Evolutionary conservation across 2,888 invertebrate species (phyloP).

Genomic region (Masnerella sp.): DNA sequence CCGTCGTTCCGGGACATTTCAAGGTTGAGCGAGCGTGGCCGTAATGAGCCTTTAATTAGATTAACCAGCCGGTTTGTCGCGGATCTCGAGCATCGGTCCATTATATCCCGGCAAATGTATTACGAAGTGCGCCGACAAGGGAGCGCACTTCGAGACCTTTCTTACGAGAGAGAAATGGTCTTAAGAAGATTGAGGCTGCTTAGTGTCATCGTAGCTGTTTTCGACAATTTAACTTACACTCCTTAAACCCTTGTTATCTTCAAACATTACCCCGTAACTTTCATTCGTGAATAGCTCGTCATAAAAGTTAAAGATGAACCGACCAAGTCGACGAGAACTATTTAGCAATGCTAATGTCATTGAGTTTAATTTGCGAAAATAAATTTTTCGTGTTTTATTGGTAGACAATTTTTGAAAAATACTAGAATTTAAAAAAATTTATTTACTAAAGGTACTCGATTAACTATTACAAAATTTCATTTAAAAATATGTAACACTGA

Average conservation of each 20-base stretch:
- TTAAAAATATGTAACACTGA: too few relatives aligned
- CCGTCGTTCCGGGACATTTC: conserved; percentile 61
- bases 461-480: too few relatives aligned
- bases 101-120: conserved; percentile 36
- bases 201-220: conserved; percentile 48
- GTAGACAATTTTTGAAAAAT: too few relatives aligned
- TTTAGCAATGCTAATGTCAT: background rate
- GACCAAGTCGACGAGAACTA: background rate
- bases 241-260: conserved; percentile 45
- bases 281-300: conserved; percentile 18
- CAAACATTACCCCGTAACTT: conserved; percentile 29
- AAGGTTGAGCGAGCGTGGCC: conserved; percentile 62
- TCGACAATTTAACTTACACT: conserved; percentile 45
- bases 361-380: too few relatives aligned
- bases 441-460: too few relatives aligned
- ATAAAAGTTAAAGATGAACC: conserved; percentile 8
- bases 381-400: too few relatives aligned
- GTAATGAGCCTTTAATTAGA: conserved; percentile 68
- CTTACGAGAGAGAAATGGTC: conserved; percentile 44
- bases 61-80: conserved; percentile 52
- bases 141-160: conserved; percentile 28
- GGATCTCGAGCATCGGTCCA: conserved; percentile 30
- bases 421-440: too few relatives aligned
- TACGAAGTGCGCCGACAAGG: conserved; percentile 30
- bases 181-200: conserved; percentile 54